These are phyloP conservation scores for Anticlea derivata DNA, from an alignment of 2,888 invertebrate genomes.

Conservation along the genomic window DNA sequence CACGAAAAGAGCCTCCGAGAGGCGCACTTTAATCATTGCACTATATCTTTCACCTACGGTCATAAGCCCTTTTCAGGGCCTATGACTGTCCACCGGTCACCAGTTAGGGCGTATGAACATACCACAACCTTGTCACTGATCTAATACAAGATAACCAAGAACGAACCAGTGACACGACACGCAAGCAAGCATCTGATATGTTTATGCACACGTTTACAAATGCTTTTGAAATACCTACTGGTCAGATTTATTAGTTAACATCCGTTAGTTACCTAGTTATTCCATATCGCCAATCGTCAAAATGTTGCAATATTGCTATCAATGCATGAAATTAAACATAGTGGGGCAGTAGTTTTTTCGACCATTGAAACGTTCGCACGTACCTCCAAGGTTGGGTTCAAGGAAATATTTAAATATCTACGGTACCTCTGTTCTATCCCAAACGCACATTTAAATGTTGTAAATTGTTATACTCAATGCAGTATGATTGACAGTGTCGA, in stretches of 20 bases:
- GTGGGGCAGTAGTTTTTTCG: slow-evolving; percentile 19
- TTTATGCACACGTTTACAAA: too few relatives aligned
- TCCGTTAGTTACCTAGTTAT: slow-evolving; percentile 10
- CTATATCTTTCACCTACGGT: too few relatives aligned
- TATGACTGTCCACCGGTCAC: too few relatives aligned
- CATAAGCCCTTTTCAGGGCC: too few relatives aligned
- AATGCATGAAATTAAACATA: slow-evolving; percentile 31
- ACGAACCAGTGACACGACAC: too few relatives aligned
- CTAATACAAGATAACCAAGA: too few relatives aligned
- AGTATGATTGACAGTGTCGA: slow-evolving; percentile 49
- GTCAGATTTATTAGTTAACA: not conserved
- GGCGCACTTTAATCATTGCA: too few relatives aligned
- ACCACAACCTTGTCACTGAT: too few relatives aligned
- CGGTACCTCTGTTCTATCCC: slow-evolving; percentile 50
- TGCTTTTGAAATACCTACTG: too few relatives aligned
- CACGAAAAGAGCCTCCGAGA: too few relatives aligned
- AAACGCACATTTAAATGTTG: slow-evolving; percentile 70
- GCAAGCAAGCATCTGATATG: too few relatives aligned
- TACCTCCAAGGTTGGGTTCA: slow-evolving; percentile 48
- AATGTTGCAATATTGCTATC: slow-evolving; percentile 26
- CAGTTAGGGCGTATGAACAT: too few relatives aligned
- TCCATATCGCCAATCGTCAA: slow-evolving; percentile 6
- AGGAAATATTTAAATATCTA: slow-evolving; percentile 52
- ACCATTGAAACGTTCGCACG: slow-evolving; percentile 27
- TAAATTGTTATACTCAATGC: slow-evolving; percentile 54